phyloP scores from a whole-genome alignment of 1,140 invertebrate species.

The Micrasema longulum region DNA sequence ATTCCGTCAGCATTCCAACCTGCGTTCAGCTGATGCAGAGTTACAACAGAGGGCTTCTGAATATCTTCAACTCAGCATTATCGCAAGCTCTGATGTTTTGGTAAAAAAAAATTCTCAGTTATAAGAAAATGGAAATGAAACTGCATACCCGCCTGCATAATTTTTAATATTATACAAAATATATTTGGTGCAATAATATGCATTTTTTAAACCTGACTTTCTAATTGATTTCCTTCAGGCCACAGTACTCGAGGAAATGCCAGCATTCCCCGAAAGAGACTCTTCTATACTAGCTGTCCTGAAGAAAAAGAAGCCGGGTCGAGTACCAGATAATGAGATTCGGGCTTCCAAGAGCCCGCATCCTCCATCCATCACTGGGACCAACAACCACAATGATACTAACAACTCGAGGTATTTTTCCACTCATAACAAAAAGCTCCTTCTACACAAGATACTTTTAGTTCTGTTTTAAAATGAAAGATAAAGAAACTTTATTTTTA shows the following conservation, averaged over 20 bases:
- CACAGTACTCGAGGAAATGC: slow-evolving; percentile 99
- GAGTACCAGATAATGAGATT: slow-evolving; percentile 87
- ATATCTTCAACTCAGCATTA: slow-evolving; percentile 96
- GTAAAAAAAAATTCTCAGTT: slow-evolving; percentile 66
- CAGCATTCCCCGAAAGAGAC: slow-evolving; percentile 98
- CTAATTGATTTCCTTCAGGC: slow-evolving; percentile 70
- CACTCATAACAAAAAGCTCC: no score
- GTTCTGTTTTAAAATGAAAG: no score
- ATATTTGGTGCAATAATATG: not conserved
- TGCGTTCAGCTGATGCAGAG: slow-evolving; percentile 97
- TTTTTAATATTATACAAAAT: not conserved
- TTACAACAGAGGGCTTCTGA: slow-evolving; percentile 98
- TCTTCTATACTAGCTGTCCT: slow-evolving; percentile 97
- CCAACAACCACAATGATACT: slow-evolving; percentile 72
- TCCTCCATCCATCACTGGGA: slow-evolving; percentile 66
- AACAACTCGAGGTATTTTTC: slow-evolving; percentile 69
- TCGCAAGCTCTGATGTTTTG: slow-evolving; percentile 96
- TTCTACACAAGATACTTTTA: no score
- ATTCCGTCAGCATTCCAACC: slow-evolving; percentile 94
- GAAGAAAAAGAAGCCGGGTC: slow-evolving; percentile 97
- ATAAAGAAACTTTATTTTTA: no score
- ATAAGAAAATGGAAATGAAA: no score
- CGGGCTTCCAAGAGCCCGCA: slow-evolving; percentile 84
- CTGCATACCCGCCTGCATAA: not conserved
- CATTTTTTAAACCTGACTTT: slow-evolving; percentile 40